Evolutionary conservation across 2,888 invertebrate genomes (phyloP), one percentile per base, ranked within the genome.

Genomic region (Ceriagrion tenellum): DNA sequence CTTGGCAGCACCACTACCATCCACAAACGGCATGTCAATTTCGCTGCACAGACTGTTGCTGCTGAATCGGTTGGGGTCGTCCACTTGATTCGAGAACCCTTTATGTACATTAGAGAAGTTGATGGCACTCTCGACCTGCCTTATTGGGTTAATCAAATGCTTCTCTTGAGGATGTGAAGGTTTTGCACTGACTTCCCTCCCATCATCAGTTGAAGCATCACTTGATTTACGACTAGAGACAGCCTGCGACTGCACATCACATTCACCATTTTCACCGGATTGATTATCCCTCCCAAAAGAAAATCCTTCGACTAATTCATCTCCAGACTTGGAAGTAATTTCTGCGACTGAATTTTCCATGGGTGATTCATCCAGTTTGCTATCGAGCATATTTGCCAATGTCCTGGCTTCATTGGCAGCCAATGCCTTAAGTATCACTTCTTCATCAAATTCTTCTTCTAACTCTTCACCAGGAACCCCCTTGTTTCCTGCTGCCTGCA

Each of bases 11-110:
- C 63, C 40, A 16, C 63, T 35, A 47, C 88, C 88, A 47, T 40
- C 88, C 20, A 20, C 47, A 89, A 95, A 90, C 23, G 69, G 69
- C 63, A 90, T 69, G n/a, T 89, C 88, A 40, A 89, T 63, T n/a
- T 88, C 95, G 47, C 90, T 95, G 59, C 95, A 69, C 16, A 95
- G 89, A 59, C 95, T 95, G 95, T 69, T 95, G 40, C 89, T 95
- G 40, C 95, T 95, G 4, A 69, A 69, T 63, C 90, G 56, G 20
- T 35, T 88, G 6, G 89, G 59, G 2, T 89, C 89, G 20, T 88
- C 63, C 55, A 26, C 35, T 47, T 47, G 47, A 16, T n/a, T 47
- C 35, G 35, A 20, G 26, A 23, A 69, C 26, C 55, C 74, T 74
- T n/a, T 47, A 12, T 16, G n/a, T 35, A 59, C 23, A 47, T 13